Evolutionary conservation across 2,888 invertebrate genomes (phyloP).

Genomic region (Elmis aenea): DNA sequence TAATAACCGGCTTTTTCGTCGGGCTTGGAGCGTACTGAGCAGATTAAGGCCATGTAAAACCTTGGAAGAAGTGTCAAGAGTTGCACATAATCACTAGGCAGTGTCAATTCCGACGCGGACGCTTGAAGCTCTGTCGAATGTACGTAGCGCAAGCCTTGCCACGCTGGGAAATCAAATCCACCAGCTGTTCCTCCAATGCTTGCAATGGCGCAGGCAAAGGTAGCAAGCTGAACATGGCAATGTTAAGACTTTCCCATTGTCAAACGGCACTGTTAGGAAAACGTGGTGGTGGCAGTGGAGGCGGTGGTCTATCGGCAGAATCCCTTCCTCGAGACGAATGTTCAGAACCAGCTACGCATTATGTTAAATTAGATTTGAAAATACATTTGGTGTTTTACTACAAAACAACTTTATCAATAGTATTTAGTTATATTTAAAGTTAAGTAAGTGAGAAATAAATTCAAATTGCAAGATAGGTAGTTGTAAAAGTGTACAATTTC

Average conservation of each 20-base stretch:
- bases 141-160: constrained; percentile 65
- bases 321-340: constrained; percentile 75
- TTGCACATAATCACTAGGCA: constrained; percentile 6
- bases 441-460: too few relatives aligned
- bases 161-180: constrained; percentile 53
- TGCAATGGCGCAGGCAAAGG: constrained; percentile 45
- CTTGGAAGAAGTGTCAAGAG: constrained; percentile 31
- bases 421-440: too few relatives aligned
- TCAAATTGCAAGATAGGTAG: too few relatives aligned
- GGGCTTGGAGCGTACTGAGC: constrained; percentile 20
- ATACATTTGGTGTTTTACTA: too few relatives aligned
- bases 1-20: constrained; percentile 28
- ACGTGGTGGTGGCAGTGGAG: constrained; percentile 75
- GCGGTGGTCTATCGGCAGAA: constrained; percentile 67
- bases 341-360: constrained; percentile 74
- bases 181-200: constrained; percentile 56
- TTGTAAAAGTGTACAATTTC: too few relatives aligned
- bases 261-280: constrained; percentile 76
- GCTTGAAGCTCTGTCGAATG: constrained; percentile 62
- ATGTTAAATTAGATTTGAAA: too few relatives aligned
- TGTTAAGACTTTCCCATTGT: constrained; percentile 68
- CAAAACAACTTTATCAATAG: too few relatives aligned
- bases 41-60: constrained; percentile 38
- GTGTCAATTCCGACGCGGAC: constrained; percentile 33
- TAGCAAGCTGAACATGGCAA: constrained; percentile 50